Evolutionary conservation across 2,113 vertebrate species (phyloP).

Genomic region (Neodon shergylaensis): DNA sequence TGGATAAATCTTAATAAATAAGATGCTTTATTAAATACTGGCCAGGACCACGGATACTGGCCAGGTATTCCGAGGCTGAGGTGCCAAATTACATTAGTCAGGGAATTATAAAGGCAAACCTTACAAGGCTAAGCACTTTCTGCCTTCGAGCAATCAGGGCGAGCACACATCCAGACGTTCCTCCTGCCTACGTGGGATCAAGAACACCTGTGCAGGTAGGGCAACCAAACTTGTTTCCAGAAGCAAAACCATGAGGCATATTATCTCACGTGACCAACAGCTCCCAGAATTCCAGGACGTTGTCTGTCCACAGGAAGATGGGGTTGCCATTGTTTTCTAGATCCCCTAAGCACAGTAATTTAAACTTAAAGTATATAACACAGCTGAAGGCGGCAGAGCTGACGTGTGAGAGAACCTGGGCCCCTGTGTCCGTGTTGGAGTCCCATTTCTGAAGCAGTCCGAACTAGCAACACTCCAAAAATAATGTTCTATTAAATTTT

Average conservation of each 20-base stretch:
- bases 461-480: conserved; percentile 29
- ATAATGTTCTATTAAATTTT: not conserved
- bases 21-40: not conserved
- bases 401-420: not conserved
- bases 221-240: not conserved
- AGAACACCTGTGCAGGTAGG: not conserved
- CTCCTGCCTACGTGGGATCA: not conserved
- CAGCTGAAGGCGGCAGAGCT: not conserved
- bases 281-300: not conserved
- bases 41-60: not conserved
- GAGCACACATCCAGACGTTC: not conserved
- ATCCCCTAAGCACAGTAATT: not conserved
- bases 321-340: not conserved
- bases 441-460: not conserved
- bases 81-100: not conserved
- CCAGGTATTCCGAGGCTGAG: no score
- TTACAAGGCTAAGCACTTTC: not conserved
- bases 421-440: not conserved
- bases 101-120: not conserved
- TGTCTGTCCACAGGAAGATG: not conserved
- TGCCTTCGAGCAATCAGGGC: not conserved
- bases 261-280: not conserved
- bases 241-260: not conserved
- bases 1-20: not conserved
- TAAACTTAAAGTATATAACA: not conserved